phyloP scores from a whole-genome alignment of 2,797 vertebrate genomes.

The Pogonophryne albipinna region DNA sequence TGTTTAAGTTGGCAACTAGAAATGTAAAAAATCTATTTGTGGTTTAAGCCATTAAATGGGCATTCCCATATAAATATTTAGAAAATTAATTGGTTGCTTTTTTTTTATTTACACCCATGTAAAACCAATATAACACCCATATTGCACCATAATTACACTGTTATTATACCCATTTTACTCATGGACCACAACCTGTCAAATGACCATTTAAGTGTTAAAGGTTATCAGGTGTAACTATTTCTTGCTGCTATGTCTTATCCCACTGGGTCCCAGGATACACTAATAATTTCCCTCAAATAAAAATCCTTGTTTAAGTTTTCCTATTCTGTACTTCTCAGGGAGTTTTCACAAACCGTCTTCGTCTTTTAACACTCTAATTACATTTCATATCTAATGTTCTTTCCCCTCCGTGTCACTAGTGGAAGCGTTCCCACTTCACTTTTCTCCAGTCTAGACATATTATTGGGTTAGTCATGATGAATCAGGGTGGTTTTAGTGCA shows the following conservation, averaged over 20 bases:
- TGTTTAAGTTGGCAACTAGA: no score
- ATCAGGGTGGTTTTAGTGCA: not conserved
- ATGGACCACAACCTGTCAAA: no score
- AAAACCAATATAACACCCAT: no score
- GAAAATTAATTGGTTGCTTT: no score
- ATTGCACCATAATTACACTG: no score
- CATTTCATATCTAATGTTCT: not conserved
- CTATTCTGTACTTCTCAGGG: not conserved
- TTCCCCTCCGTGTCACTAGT: not conserved
- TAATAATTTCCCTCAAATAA: not conserved
- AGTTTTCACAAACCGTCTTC: not conserved
- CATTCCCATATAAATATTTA: not conserved
- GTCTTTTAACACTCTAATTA: not conserved
- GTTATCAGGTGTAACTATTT: not conserved
- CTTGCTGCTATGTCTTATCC: not conserved
- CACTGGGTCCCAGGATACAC: not conserved
- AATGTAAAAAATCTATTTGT: no score
- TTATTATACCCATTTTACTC: no score
- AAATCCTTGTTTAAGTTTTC: not conserved
- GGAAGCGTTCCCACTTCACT: not conserved
- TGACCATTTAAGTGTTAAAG: no score
- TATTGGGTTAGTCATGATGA: constrained; percentile 23
- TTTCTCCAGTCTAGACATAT: constrained; percentile 9
- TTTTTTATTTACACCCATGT: no score
- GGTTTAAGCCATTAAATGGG: not conserved